Evolutionary conservation across 1,140 invertebrate genomes (phyloP), one percentile per base, ranked within the genome.

Genomic region (Drosophila jambulina): DNA sequence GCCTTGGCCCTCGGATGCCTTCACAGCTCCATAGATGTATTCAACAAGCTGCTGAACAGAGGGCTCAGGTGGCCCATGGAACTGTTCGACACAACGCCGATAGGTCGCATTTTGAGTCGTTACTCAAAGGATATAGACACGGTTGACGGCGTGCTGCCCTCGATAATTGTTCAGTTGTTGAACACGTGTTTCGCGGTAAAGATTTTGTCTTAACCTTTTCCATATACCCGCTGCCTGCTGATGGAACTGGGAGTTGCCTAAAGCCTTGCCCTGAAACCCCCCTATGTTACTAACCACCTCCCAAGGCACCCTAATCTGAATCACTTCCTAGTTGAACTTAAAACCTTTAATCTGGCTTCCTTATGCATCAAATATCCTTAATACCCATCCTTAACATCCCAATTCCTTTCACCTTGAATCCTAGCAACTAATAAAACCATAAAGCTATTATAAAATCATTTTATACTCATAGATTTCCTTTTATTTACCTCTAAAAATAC

Each of bases 81-180:
- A 74, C 96, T 97, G 94, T 97, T 97, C 93, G 96, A 97, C 93
- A 94, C 94, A 67, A 97, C 96, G 68, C 97, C 97, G 25, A 91
- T 94, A 77, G 97, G 97, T 82, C 94, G 96, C 84, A 95, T 97
- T 80, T 91, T 97, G 64, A 96, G 95, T 93, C 94, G 96, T 74
- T 96, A 97, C 93, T 94, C 95, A 74, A 96, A 96, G 94, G 97
- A 97, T 93, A 93, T 96, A 70, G 95, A 96, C 87, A 94, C 94
- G 51, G 82, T 96, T 87, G 96, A 97, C 93, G 95, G 94, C 90
- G 51, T 60, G 1, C 62, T 93, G 69, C 93, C 93, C n/a, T 38
- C 75, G 53, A 85, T 91, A 62, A n/a, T 65, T 46, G 48, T 69
- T 62, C 74, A 77, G 49, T 82, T 91, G 64, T 36, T 92, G 54